Evolutionary conservation across 2,797 vertebrate species (phyloP).

Genomic region (Phaenicophaeus curvirostris): DNA sequence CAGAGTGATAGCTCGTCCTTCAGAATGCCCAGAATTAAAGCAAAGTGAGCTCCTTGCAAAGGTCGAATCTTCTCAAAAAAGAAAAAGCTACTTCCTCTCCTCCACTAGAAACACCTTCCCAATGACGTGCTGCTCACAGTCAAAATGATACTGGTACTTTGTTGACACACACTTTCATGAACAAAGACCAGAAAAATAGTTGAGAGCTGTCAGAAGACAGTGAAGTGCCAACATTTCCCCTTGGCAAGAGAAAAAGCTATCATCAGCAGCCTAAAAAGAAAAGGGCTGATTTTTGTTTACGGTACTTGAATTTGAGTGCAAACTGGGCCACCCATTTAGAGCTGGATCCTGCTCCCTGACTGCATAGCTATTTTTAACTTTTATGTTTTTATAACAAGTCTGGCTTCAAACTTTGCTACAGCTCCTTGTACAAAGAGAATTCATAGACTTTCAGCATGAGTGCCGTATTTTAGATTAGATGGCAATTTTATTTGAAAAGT

Average conservation of each 20-base stretch:
- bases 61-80: neutral
- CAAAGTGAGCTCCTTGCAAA: neutral
- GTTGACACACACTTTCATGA: neutral
- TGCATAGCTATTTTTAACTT: slow-evolving; percentile 46
- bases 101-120: neutral
- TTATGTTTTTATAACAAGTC: neutral
- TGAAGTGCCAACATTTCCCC: neutral
- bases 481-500: slow-evolving; percentile 10
- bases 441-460: neutral
- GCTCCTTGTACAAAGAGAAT: neutral
- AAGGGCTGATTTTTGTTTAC: slow-evolving; percentile 24
- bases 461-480: neutral
- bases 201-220: neutral
- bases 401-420: slow-evolving; percentile 6
- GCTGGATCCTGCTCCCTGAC: slow-evolving; percentile 4
- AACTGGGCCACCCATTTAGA: slow-evolving; percentile 60
- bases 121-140: neutral
- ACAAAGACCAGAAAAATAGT: neutral
- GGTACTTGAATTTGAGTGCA: neutral
- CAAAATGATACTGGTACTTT: neutral
- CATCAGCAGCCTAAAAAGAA: neutral
- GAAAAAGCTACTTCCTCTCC: neutral
- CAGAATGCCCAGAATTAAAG: neutral
- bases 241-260: neutral
- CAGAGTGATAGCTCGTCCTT: neutral